Evolutionary conservation across 2,113 vertebrate species (phyloP).

Genomic region (Barnardius zonarius): DNA sequence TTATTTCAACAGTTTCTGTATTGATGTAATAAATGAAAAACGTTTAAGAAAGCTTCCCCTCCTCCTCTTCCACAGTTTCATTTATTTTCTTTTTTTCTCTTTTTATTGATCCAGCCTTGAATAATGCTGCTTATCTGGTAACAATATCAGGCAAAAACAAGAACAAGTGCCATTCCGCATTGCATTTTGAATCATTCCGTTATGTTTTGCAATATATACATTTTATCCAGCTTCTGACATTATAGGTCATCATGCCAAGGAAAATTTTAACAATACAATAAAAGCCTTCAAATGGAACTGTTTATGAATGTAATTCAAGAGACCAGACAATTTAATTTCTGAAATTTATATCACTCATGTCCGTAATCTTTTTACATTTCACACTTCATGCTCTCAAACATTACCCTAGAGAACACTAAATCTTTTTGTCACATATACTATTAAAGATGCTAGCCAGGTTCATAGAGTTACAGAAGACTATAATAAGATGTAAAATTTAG

Average conservation of each 20-base stretch:
- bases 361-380: slow-evolving; percentile 65
- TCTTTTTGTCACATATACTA: slow-evolving; percentile 56
- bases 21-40: neutral
- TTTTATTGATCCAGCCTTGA: slow-evolving; percentile 72
- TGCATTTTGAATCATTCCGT: slow-evolving; percentile 53
- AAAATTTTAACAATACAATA: slow-evolving; percentile 57
- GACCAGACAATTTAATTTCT: slow-evolving; percentile 63
- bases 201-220: slow-evolving; percentile 56
- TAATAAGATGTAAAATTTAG: slow-evolving; percentile 62
- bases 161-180: slow-evolving; percentile 57
- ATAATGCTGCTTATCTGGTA: slow-evolving; percentile 59
- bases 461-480: slow-evolving; percentile 57
- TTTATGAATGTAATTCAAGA: slow-evolving; percentile 61
- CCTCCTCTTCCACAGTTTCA: neutral
- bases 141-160: slow-evolving; percentile 58
- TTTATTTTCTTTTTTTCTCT: neutral
- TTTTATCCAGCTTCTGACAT: slow-evolving; percentile 68
- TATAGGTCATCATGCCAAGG: slow-evolving; percentile 72
- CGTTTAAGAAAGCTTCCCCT: neutral
- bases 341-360: slow-evolving; percentile 63
- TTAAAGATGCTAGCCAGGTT: slow-evolving; percentile 53
- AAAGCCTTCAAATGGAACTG: slow-evolving; percentile 56
- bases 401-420: slow-evolving; percentile 63
- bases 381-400: slow-evolving; percentile 76
- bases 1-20: neutral